phyloP scores from a whole-genome alignment of 2,113 vertebrate genomes.

The Cebidichthys violaceus region DNA sequence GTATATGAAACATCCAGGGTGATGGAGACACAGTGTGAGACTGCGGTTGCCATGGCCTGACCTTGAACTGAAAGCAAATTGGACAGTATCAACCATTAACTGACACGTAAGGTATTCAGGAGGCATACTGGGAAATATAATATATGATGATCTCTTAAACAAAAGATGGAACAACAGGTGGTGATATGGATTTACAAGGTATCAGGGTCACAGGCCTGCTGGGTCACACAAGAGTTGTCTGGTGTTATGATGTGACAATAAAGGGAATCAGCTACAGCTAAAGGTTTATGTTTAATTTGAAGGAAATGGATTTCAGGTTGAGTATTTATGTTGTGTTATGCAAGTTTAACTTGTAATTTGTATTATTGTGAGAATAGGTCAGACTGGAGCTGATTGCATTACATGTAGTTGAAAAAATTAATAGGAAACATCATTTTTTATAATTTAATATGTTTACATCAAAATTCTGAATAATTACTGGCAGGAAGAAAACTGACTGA shows the following conservation, averaged over 20 bases:
- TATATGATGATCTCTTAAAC: conserved; percentile 45
- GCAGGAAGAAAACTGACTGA: no score
- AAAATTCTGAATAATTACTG: no score
- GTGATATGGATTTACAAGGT: conserved; percentile 11
- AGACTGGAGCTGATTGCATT: not conserved
- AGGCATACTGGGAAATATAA: conserved; percentile 36
- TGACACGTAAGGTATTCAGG: conserved; percentile 25
- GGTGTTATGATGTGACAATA: not conserved
- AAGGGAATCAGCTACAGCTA: not conserved
- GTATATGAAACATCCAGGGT: conserved; percentile 46
- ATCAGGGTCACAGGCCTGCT: conserved; percentile 18
- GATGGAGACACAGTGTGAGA: conserved; percentile 40
- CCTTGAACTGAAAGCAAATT: conserved; percentile 61
- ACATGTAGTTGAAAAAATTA: not conserved
- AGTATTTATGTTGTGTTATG: conserved; percentile 26
- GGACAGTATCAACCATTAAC: conserved; percentile 36
- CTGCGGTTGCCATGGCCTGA: conserved; percentile 42
- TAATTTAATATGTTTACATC: not conserved
- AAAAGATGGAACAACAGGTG: conserved; percentile 57
- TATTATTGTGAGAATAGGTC: not conserved
- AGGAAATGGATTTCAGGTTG: conserved; percentile 28
- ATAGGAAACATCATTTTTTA: not conserved
- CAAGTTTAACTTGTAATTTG: not conserved
- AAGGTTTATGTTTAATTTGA: not conserved
- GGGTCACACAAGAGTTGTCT: conserved; percentile 14